phyloP scores from a whole-genome alignment of 2,113 vertebrate genomes.

The Dermatemys mawii region DNA sequence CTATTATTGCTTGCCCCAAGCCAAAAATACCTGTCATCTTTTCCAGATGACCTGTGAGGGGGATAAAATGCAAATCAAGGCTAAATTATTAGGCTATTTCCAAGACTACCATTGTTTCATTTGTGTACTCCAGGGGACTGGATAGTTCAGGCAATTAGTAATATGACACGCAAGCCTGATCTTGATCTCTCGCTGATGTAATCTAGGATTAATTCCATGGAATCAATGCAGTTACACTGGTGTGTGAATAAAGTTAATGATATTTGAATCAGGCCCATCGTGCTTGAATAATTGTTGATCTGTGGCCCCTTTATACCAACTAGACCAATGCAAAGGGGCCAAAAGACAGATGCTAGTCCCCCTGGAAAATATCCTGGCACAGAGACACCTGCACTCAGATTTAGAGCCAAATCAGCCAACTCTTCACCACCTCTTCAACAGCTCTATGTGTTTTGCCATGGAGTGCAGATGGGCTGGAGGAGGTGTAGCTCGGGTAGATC shows the following conservation, averaged over 20 bases:
- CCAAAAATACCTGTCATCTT: neutral
- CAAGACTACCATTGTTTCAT: neutral
- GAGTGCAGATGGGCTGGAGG: neutral
- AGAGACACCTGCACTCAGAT: neutral
- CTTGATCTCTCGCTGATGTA: neutral
- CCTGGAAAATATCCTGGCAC: neutral
- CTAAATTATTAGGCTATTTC: neutral
- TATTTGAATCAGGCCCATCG: neutral
- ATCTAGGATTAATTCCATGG: neutral
- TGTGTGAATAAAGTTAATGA: neutral
- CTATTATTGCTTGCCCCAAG: neutral
- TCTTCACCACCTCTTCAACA: neutral
- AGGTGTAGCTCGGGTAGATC: neutral
- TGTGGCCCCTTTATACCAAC: neutral
- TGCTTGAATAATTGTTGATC: neutral
- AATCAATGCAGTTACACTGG: neutral
- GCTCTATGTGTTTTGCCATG: neutral
- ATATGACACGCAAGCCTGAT: neutral
- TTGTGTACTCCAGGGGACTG: neutral
- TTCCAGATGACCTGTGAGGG: accelerated
- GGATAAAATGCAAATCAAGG: neutral
- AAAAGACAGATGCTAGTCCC: neutral
- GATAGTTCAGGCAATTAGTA: neutral
- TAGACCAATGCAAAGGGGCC: neutral
- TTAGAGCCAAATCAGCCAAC: neutral